Base-by-base conservation (phyloP, 2,888 invertebrate species). In the Theretra japonica region DNA sequence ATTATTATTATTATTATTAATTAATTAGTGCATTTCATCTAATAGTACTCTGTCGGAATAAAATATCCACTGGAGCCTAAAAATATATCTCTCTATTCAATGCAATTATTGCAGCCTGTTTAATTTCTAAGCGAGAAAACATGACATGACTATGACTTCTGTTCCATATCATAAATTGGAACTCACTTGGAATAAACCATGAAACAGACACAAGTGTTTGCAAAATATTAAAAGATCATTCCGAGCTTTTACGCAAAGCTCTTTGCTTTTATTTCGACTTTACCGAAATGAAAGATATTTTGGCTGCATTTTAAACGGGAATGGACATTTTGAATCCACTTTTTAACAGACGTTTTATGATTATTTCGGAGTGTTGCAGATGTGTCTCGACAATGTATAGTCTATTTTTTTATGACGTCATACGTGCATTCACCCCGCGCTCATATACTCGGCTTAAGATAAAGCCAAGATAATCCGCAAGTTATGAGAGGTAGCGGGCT, bases 371-470 rank as follows among this genome's bases (percentile, higher is more conserved):
- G 30, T 17, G 15, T 25, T 59, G 59, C 59, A 59, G 25, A 28
- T 15, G 53, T n/a, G n/a, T 53, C 53, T 5, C 53, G 25, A 59
- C 30, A 30, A 28, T 60, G 30, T 60, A 4, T 53, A 19, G 15
- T 53, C 19, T 53, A 73, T 59, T 73, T 30, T 58, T 74, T 72
- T 70, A 71, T 69, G 41, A 23, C 68, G 73, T 25, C 30, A 59
- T 68, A 69, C 58, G 74, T 77, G 53, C 75, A 68, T 76, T 79
- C 77, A 82, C 72, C 76, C 69, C 68, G 28, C 62, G 23, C 28
- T 73, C 74, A 41, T 41, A 41, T 41, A 23, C 41, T 60, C n/a
- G 41, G 62, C 21, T 65, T 65, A 65, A 65, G 41, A 23, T 65
- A 23, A 21, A 65, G 23, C 41, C 41, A 15, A 41, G 41, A 48